Evolutionary conservation across 1,140 invertebrate genomes (phyloP).

Genomic region (Drosophila pseudoobscura): DNA sequence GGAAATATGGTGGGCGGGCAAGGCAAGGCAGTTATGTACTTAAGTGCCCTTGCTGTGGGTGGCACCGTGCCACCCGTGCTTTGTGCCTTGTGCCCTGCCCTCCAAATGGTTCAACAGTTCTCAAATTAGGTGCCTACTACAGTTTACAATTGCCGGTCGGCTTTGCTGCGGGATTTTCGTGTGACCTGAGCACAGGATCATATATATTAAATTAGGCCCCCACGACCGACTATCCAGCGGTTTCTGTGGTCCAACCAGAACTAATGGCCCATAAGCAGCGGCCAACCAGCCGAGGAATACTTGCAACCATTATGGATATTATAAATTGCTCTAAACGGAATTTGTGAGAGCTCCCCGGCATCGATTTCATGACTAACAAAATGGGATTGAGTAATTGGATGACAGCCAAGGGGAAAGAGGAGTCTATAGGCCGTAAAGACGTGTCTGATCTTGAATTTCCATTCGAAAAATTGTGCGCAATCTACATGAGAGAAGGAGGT

Average conservation of each 20-base stretch:
- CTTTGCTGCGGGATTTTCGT: constrained; percentile 63
- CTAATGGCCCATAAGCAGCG: constrained; percentile 23
- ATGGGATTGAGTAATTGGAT: too few relatives aligned
- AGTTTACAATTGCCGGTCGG: constrained; percentile 63
- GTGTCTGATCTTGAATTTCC: constrained; percentile 35
- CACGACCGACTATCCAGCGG: neutral
- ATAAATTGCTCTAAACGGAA: constrained; percentile 9
- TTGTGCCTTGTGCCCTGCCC: constrained; percentile 37
- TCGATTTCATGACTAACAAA: too few relatives aligned
- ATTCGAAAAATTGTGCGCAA: constrained; percentile 7
- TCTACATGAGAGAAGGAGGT: constrained; percentile 28
- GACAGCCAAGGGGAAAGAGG: too few relatives aligned
- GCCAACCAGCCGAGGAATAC: neutral
- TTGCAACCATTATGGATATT: constrained; percentile 35
- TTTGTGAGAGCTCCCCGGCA: neutral
- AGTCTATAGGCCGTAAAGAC: too few relatives aligned
- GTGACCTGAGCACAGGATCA: constrained; percentile 46
- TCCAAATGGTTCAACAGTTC: constrained; percentile 76
- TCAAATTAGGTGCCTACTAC: constrained; percentile 77
- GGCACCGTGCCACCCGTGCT: constrained; percentile 18
- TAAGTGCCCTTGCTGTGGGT: constrained; percentile 49
- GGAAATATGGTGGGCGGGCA: neutral
- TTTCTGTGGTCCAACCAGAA: constrained; percentile 15
- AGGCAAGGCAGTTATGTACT: constrained; percentile 39
- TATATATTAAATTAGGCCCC: constrained; percentile 69